Evolutionary conservation across 2,797 vertebrate genomes (phyloP).

Genomic region (Meriones psammophilus): DNA sequence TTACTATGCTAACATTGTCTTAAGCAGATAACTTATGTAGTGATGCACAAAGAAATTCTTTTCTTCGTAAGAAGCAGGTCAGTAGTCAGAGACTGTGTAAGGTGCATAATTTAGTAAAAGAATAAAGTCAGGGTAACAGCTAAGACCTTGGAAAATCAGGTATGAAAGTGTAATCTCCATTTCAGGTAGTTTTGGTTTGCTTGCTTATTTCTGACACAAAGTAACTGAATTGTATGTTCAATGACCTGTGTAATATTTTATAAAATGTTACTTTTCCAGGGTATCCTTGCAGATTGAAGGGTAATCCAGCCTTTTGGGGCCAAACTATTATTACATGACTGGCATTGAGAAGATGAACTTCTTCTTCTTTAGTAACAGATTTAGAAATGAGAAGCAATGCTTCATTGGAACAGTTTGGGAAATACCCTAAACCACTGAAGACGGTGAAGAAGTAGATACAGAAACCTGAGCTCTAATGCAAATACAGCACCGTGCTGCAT

Average conservation of each 20-base stretch:
- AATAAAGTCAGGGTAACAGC: neutral
- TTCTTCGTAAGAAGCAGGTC: conserved; percentile 37
- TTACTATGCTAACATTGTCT: neutral
- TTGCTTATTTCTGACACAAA: conserved; percentile 59
- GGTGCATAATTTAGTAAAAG: conserved; percentile 12
- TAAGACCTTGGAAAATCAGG: conserved; percentile 42
- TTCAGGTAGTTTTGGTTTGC: conserved; percentile 48
- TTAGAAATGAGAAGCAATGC: conserved; percentile 44
- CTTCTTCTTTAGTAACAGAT: conserved; percentile 39
- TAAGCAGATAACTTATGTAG: neutral
- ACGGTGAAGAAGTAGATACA: neutral
- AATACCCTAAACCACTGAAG: neutral
- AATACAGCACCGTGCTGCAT: neutral
- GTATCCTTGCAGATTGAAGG: conserved; percentile 64
- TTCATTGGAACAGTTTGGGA: conserved; percentile 44
- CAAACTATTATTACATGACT: conserved; percentile 8
- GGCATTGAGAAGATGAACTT: conserved; percentile 62
- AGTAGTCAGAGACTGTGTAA: neutral
- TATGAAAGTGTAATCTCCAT: neutral
- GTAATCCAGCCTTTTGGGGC: neutral
- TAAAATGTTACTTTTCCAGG: conserved; percentile 69
- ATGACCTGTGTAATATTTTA: conserved; percentile 38
- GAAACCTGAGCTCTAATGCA: neutral
- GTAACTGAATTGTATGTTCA: conserved; percentile 40
- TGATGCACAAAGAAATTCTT: neutral